phyloP scores from a whole-genome alignment of 2,797 vertebrate genomes.

The Microctenopoma lineatum region DNA sequence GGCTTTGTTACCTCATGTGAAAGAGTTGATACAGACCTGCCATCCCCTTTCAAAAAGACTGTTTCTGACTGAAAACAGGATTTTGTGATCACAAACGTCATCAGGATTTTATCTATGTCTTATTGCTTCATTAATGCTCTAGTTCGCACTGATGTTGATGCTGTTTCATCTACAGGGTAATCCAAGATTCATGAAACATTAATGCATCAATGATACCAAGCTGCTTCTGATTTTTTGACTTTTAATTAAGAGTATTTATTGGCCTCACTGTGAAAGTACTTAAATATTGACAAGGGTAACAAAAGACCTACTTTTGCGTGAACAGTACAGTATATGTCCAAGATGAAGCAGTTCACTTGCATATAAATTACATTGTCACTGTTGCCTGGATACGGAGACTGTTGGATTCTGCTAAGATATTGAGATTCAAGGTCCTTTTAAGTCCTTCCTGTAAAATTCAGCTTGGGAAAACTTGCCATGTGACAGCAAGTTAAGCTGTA shows the following conservation, averaged over 20 bases:
- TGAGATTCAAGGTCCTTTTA: constrained; percentile 58
- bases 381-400: constrained; percentile 66
- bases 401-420: constrained; percentile 44
- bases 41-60: constrained; percentile 8
- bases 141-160: constrained; percentile 25
- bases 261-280: constrained; percentile 22
- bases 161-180: constrained; percentile 36
- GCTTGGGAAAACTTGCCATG: constrained; percentile 35
- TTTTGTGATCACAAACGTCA: constrained; percentile 19
- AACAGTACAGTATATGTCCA: constrained; percentile 26
- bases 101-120: constrained; percentile 13
- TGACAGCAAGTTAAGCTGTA: constrained; percentile 25
- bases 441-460: constrained; percentile 35
- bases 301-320: constrained; percentile 25
- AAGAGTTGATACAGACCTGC: constrained; percentile 7
- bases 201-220: constrained; percentile 32
- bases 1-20: neutral
- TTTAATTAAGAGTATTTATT: constrained; percentile 38
- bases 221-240: constrained; percentile 13
- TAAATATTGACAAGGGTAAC: constrained; percentile 40
- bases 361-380: constrained; percentile 51
- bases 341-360: constrained; percentile 45
- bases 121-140: constrained; percentile 26
- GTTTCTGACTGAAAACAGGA: constrained; percentile 9
- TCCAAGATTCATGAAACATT: constrained; percentile 40